Percentiles rank a stretch among this genome's conserved stretches.
Evolutionary conservation across 2,888 invertebrate species (phyloP).

Genomic region (Ophioninae sp.): DNA sequence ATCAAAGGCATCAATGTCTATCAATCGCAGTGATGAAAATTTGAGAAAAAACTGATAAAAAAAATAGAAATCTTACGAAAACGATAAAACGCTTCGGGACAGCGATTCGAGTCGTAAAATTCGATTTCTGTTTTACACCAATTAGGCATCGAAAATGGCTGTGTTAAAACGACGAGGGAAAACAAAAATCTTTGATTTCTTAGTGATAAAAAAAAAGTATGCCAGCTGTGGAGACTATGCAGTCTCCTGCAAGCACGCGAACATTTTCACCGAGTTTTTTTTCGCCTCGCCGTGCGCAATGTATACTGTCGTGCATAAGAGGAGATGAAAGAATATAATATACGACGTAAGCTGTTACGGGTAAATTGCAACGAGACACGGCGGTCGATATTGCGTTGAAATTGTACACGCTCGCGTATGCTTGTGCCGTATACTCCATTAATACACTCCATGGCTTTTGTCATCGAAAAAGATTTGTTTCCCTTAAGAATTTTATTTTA

Average conservation of each 20-base stretch:
- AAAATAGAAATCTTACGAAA: background rate
- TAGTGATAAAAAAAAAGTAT: constrained; percentile 36
- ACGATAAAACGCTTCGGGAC: background rate
- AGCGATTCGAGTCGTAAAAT: background rate
- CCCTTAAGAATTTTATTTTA: background rate
- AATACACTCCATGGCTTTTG: constrained; percentile 4
- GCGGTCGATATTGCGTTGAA: constrained; percentile 48
- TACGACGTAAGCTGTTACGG: constrained; percentile 14
- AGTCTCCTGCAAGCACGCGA: constrained; percentile 47
- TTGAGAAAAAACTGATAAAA: background rate
- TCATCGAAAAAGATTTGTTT: background rate
- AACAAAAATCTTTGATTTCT: constrained; percentile 45
- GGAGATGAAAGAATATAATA: constrained; percentile 44
- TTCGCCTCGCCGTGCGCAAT: constrained; percentile 7
- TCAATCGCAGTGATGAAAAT: background rate
- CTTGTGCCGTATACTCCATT: constrained; percentile 11
- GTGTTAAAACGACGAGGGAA: constrained; percentile 5
- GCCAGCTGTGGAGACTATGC: constrained; percentile 30
- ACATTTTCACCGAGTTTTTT: constrained; percentile 43
- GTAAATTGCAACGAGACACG: constrained; percentile 48
- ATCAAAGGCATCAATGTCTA: background rate
- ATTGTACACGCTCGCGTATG: constrained; percentile 22
- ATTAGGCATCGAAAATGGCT: constrained; percentile 6
- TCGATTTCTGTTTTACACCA: constrained; percentile 4
- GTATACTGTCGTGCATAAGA: constrained; percentile 21